A percentile compares a stretch with the other conserved stretches of the same genome.
Evolutionary conservation across 64 coral and sea anemone genomes (phyloP).

Genomic region (Porites lutea): DNA sequence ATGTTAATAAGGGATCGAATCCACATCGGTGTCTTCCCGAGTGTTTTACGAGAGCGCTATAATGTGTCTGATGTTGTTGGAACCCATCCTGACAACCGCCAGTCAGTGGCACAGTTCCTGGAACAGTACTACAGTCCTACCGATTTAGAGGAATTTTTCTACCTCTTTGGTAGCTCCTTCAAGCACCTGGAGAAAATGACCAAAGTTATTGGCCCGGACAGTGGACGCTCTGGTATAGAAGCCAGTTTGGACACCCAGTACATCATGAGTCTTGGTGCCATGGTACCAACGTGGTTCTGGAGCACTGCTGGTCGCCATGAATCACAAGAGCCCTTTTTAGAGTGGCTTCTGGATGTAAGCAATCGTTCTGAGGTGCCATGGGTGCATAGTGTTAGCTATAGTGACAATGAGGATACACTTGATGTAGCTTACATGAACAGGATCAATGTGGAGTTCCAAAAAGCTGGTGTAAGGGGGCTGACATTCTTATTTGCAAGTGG

Average conservation of each 20-base stretch:
- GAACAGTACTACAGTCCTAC: conserved; percentile 81
- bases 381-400: conserved; percentile 98
- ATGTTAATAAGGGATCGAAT: conserved; percentile 18
- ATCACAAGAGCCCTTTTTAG: conserved; percentile 95
- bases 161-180: conserved; percentile 81
- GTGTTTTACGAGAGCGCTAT: conserved; percentile 83
- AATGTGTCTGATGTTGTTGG: conserved; percentile 86
- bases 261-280: conserved; percentile 96
- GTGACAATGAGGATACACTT: conserved; percentile 93
- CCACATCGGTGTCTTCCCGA: conserved; percentile 92
- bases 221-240: conserved; percentile 89
- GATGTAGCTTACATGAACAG: conserved; percentile 95
- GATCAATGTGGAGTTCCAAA: conserved; percentile 93
- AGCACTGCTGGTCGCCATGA: conserved; percentile 94
- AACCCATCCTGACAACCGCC: conserved; percentile 66
- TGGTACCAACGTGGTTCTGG: conserved; percentile 99
- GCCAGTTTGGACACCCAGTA: conserved; percentile 96
- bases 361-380: conserved; percentile 84
- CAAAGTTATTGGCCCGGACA: conserved; percentile 89
- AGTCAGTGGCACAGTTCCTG: conserved; percentile 95
- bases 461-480: conserved; percentile 92
- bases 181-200: conserved; percentile 72
- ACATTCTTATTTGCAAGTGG: conserved; percentile 98
- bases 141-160: conserved; percentile 88
- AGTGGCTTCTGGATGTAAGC: conserved; percentile 94